Evolutionary conservation across 2,113 vertebrate species (phyloP).

Genomic region (Prunella himalayana): DNA sequence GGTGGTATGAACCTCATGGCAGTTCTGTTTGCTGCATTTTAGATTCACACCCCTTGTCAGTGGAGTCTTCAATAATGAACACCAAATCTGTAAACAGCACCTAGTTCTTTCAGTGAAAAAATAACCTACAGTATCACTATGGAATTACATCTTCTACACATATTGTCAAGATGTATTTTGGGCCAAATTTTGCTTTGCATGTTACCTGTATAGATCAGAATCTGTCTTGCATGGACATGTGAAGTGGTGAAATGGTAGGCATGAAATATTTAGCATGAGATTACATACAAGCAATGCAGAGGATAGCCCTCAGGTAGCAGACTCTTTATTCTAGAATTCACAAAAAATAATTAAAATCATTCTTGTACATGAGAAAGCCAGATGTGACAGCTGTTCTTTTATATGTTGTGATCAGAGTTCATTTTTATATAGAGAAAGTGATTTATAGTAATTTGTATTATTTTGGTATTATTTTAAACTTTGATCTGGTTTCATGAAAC

Average conservation of each 20-base stretch:
- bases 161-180: neutral
- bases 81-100: neutral
- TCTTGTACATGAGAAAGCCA: neutral
- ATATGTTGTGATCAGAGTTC: neutral
- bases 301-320: neutral
- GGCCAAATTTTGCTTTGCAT: neutral
- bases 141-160: neutral
- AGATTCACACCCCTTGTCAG: neutral
- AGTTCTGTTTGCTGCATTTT: neutral
- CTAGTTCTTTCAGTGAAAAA: neutral
- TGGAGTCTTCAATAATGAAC: neutral
- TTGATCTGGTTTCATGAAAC: neutral
- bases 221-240: neutral
- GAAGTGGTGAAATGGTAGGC: neutral
- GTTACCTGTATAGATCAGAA: neutral
- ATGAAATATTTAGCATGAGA: neutral
- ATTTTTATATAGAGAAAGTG: neutral
- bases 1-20: neutral
- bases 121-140: neutral
- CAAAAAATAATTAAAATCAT: neutral
- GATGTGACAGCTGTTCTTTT: neutral
- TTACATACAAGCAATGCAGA: neutral
- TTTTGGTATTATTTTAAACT: neutral
- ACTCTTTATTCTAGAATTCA: neutral
- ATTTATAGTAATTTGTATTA: neutral